phyloP scores from a whole-genome alignment of 2,888 invertebrate species.

The Cephus pulcher region DNA sequence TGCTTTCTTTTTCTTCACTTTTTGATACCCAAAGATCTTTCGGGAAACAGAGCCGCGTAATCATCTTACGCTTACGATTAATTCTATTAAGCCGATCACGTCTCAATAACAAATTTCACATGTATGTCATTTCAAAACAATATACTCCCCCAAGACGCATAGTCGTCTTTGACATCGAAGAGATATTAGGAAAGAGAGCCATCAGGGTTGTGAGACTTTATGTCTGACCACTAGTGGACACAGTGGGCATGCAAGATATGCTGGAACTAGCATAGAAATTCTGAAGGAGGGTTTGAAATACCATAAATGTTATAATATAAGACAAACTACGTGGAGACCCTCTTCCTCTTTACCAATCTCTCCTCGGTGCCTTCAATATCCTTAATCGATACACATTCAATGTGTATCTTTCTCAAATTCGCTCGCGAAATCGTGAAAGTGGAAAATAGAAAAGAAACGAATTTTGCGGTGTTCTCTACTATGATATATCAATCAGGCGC shows the following conservation, averaged over 20 bases:
- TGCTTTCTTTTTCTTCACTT: neutral
- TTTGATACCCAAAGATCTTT: neutral
- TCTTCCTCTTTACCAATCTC: too few species aligned
- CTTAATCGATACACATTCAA: neutral
- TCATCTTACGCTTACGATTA: neutral
- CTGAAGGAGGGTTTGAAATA: too few species aligned
- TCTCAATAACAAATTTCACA: neutral
- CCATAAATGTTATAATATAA: too few species aligned
- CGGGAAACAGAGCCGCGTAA: neutral
- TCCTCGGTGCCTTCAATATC: too few species aligned
- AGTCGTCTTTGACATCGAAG: neutral
- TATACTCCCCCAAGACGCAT: neutral
- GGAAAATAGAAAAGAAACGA: slow-evolving; percentile 28
- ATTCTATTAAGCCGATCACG: neutral
- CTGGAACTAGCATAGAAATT: too few species aligned
- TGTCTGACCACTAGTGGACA: too few species aligned
- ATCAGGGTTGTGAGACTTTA: too few species aligned
- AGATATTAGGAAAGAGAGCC: too few species aligned
- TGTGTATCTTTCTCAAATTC: neutral
- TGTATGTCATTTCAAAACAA: neutral
- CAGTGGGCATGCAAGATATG: too few species aligned
- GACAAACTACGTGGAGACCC: too few species aligned
- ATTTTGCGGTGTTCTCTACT: slow-evolving; percentile 4
- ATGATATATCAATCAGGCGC: slow-evolving; percentile 39
- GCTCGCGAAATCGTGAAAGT: neutral